Evolutionary conservation across 2,888 invertebrate genomes (phyloP).

Genomic region (Melanchra persicariae): DNA sequence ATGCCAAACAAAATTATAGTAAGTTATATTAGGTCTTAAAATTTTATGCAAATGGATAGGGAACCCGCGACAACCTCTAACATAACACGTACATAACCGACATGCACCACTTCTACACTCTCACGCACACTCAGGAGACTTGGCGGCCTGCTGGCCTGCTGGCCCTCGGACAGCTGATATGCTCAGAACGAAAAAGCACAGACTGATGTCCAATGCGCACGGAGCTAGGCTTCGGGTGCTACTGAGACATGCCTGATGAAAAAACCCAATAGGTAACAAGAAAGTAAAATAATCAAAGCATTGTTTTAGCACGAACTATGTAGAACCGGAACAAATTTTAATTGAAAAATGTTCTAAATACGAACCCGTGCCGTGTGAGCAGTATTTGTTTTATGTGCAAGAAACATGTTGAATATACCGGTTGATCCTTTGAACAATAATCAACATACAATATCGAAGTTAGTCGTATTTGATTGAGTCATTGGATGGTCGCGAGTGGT

Average conservation of each 20-base stretch:
- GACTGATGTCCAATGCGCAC: no score
- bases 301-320: background rate
- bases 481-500: background rate
- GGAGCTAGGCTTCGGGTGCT: no score
- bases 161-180: background rate
- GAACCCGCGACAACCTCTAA: conserved; percentile 3
- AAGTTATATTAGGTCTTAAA: no score
- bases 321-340: no score
- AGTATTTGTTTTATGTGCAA: conserved; percentile 4
- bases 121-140: background rate
- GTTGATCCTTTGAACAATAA: background rate
- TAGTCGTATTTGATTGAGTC: background rate
- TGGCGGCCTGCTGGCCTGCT: background rate
- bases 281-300: background rate
- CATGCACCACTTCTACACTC: background rate
- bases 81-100: conserved; percentile 1
- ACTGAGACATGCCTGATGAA: no score
- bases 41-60: no score
- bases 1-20: no score
- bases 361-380: background rate
- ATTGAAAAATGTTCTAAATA: conserved; percentile 8
- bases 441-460: background rate
- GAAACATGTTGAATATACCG: background rate
- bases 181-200: no score
- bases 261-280: no score